Base-by-base conservation (phyloP, 2,113 vertebrate species). In the Ictalurus furcatus region DNA sequence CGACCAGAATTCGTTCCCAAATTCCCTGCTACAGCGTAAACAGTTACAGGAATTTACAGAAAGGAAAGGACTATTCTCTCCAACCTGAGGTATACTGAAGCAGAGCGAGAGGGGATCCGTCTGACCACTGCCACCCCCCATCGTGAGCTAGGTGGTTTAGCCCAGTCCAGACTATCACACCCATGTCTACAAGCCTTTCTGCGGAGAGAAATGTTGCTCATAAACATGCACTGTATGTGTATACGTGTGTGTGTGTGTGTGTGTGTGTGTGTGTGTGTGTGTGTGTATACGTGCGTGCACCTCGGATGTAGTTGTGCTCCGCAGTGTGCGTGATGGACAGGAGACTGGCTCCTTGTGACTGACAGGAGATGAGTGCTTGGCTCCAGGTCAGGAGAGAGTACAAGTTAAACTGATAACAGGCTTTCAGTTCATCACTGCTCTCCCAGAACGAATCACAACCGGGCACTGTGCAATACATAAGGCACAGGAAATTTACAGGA, bases 371-470 rank as follows among this genome's bases (percentile, higher is more conserved):
- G 91, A 94, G 94, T 0, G 98, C 98, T 92, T 98, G 96, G 0
- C 59, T 96, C 98, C 98, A 99, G 56, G 97, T 96, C 8, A 98
- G 95, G 76, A 96, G 92, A 16, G 97, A 97, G 12, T 93, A 93
- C 19, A 97, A 89, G 93, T 98, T 99, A 93, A 99, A 97, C 93
- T 99, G 98, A 93, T 99, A 99, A 90, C 97, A 99, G 3, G 96
- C 69, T 0, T 82, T 90, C 0, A 96, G 95, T 61, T 92, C 90
- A 1, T 93, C 91, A 91, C 96, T 96, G 71, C 95, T 96, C 92
- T 97, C 94, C 98, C 98, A 99, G 87, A 97, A 93, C 6, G 76
- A 34, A 0, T 96, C 95, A 30, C 98, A 99, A 78, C 93, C 94
- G 0, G 91, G 91, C 63, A 94, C 96, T 97, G 87, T 34, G 11